phyloP scores from a whole-genome alignment of 1,140 invertebrate genomes.

The Cydia amplana region DNA sequence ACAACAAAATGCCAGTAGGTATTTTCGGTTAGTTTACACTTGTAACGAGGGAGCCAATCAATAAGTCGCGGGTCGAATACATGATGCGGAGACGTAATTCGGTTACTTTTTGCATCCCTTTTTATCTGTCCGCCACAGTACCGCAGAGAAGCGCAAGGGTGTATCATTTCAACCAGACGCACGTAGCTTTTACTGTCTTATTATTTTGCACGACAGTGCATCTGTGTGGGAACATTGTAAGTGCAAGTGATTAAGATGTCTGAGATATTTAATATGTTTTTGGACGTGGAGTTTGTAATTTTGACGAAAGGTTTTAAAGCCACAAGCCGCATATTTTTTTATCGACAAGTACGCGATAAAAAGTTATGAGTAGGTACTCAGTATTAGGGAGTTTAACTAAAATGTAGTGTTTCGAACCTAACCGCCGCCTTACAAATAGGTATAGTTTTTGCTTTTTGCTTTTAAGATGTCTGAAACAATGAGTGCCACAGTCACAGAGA shows the following conservation, averaged over 20 bases:
- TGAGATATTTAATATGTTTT: conserved; percentile 17
- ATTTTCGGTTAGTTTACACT: conserved; percentile 30
- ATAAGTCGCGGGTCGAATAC: conserved; percentile 7
- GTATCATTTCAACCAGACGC: background rate
- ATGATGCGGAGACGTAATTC: conserved; percentile 13
- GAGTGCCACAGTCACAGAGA: no score
- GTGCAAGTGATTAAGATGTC: conserved; percentile 26
- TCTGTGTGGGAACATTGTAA: background rate
- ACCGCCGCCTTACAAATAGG: no score
- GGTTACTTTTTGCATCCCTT: conserved; percentile 16
- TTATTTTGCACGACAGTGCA: background rate
- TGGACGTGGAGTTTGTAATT: background rate
- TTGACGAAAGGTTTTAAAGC: conserved; percentile 8
- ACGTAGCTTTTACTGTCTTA: background rate
- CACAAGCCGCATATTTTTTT: background rate
- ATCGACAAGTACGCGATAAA: background rate
- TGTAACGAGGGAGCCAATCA: conserved; percentile 22
- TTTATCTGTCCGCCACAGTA: conserved; percentile 15
- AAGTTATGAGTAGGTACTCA: no score
- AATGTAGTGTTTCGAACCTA: no score
- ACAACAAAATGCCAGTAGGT: conserved; percentile 13
- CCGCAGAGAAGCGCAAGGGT: background rate
- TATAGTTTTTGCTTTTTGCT: no score
- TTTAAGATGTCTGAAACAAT: no score
- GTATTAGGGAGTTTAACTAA: no score